Percentiles rank a stretch among this genome's conserved stretches.
phyloP scores from a whole-genome alignment of 2,113 vertebrate species.

The Sorex fumeus region DNA sequence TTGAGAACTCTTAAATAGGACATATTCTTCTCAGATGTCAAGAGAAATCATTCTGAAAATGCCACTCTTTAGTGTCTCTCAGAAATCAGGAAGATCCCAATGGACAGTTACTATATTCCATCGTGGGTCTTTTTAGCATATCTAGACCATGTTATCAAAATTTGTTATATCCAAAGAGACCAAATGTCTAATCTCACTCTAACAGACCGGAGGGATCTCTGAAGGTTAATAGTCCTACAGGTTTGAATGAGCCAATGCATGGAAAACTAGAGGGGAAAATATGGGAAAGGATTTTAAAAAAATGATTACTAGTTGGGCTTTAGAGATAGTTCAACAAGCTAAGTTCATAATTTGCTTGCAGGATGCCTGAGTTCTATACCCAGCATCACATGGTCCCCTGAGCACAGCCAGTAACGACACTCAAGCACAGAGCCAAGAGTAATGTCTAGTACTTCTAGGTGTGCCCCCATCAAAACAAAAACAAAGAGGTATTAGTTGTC shows the following conservation, averaged over 20 bases:
- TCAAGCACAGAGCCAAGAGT: too few relatives aligned
- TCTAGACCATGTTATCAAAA: neutral
- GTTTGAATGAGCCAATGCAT: slow-evolving; percentile 22
- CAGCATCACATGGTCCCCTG: too few relatives aligned
- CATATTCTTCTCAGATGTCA: neutral
- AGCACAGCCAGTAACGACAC: too few relatives aligned
- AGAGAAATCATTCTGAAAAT: slow-evolving; percentile 14
- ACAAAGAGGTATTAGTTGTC: neutral
- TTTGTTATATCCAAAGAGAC: neutral
- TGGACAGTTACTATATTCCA: neutral
- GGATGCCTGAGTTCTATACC: too few relatives aligned
- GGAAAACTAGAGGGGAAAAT: neutral
- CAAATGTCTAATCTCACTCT: neutral
- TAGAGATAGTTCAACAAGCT: too few relatives aligned
- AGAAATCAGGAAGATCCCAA: slow-evolving; percentile 15
- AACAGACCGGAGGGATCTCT: slow-evolving; percentile 25
- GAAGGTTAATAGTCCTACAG: slow-evolving; percentile 6
- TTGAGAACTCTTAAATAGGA: neutral
- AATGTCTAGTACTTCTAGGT: too few relatives aligned
- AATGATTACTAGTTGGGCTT: too few relatives aligned
- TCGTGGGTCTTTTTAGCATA: neutral
- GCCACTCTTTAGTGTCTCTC: neutral
- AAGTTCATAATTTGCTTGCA: too few relatives aligned
- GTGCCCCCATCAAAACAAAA: too few relatives aligned
- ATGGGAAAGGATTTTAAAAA: neutral